These are phyloP conservation scores for Agrochola macilenta DNA, from an alignment of 2,888 invertebrate genomes.

Conservation along the genomic window DNA sequence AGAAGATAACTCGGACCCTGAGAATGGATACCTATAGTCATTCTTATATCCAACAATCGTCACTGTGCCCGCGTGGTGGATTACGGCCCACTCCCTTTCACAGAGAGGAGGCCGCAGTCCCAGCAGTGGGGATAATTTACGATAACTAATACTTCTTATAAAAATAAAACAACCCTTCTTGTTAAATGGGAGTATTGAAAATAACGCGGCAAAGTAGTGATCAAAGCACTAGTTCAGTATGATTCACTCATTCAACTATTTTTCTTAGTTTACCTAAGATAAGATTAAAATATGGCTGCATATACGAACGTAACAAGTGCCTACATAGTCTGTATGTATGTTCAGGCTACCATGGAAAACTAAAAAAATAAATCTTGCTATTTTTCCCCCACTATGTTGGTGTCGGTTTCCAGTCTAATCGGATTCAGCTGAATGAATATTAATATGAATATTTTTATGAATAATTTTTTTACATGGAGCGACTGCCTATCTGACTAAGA, in stretches of 20 bases:
- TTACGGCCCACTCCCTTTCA: neutral
- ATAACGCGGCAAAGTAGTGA: too few species aligned
- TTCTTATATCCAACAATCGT: neutral
- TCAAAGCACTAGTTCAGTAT: slow-evolving; percentile 2
- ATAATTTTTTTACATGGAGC: neutral
- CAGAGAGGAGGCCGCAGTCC: neutral
- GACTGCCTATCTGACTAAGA: neutral
- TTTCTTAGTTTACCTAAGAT: slow-evolving; percentile 44
- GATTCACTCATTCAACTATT: slow-evolving; percentile 18
- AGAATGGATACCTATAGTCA: neutral
- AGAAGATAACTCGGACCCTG: neutral
- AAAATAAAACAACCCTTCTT: neutral
- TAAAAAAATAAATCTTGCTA: neutral
- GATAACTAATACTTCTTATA: neutral
- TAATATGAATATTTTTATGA: too few species aligned
- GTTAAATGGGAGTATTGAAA: neutral
- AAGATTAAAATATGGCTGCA: slow-evolving; percentile 35
- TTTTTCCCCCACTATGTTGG: too few species aligned
- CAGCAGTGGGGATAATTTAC: neutral
- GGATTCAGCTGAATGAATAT: neutral
- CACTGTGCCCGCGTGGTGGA: neutral
- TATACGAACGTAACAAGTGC: slow-evolving; percentile 22
- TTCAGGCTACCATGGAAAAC: slow-evolving; percentile 18
- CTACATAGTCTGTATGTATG: slow-evolving; percentile 5
- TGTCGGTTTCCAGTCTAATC: neutral